These are phyloP conservation scores for Selenia dentaria DNA, from an alignment of 2,888 invertebrate species.

Conservation along the genomic window DNA sequence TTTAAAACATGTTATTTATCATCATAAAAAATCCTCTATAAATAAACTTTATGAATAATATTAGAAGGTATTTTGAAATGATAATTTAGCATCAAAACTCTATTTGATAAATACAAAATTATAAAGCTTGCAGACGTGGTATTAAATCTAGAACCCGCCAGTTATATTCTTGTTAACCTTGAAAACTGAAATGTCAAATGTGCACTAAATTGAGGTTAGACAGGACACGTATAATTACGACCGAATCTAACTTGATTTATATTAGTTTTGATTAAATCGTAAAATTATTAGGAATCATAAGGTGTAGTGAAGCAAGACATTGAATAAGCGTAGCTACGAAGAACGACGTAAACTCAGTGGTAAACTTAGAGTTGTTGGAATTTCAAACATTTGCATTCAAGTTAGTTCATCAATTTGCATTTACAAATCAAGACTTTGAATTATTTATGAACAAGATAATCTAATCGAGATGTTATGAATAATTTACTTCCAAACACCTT, in stretches of 20 bases:
- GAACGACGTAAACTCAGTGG: neutral
- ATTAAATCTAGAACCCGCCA: conserved; percentile 10
- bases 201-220: conserved; percentile 15
- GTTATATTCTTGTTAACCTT: conserved; percentile 26
- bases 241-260: conserved; percentile 2
- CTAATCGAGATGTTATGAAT: conserved; percentile 1
- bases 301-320: neutral
- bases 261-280: conserved; percentile 5
- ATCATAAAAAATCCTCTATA: too few species aligned
- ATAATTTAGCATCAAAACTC: too few species aligned
- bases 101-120: too few species aligned
- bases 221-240: neutral
- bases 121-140: conserved; percentile 1
- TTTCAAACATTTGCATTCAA: too few species aligned
- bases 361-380: neutral
- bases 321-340: too few species aligned
- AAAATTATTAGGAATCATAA: neutral
- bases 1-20: too few species aligned
- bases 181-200: conserved; percentile 20
- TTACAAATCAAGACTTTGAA: neutral
- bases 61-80: too few species aligned
- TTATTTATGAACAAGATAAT: neutral
- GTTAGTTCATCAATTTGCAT: too few species aligned
- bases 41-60: too few species aligned
- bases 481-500: conserved; percentile 6